phyloP scores from a whole-genome alignment of 2,888 invertebrate genomes.

The Andrena flavipes region DNA sequence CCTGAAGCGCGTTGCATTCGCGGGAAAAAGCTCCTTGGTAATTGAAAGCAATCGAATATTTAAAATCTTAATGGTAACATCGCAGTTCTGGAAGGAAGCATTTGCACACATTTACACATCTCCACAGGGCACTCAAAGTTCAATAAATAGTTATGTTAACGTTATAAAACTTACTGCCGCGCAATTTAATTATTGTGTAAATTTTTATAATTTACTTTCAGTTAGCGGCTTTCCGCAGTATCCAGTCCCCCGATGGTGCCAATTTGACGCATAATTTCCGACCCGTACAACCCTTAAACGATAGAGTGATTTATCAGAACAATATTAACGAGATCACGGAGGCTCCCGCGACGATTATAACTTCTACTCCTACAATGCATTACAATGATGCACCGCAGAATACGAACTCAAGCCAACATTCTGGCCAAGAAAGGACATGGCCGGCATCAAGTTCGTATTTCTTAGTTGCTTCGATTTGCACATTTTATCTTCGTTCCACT shows the following conservation, averaged over 20 bases:
- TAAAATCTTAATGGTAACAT: too few relatives aligned
- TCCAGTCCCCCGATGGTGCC: constrained; percentile 88
- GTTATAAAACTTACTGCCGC: background rate
- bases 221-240: constrained; percentile 90
- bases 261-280: constrained; percentile 92
- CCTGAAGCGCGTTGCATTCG: too few relatives aligned
- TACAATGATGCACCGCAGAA: background rate
- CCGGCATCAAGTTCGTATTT: constrained; percentile 41
- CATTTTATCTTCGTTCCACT: background rate
- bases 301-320: constrained; percentile 88
- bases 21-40: too few relatives aligned
- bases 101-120: too few relatives aligned
- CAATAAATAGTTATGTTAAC: background rate
- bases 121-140: too few relatives aligned
- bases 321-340: constrained; percentile 77
- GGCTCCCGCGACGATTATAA: background rate
- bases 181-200: background rate
- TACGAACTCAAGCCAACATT: background rate
- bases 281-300: constrained; percentile 92
- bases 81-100: too few relatives aligned
- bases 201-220: constrained; percentile 78
- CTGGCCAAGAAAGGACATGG: constrained; percentile 35
- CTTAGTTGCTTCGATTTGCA: background rate
- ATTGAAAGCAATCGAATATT: too few relatives aligned
- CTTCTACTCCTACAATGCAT: background rate